Evolutionary conservation across 92 coral and sea anemone species (phyloP), one percentile per base, ranked within the genome.

Genomic region (Zoanthus sansibaricus): DNA sequence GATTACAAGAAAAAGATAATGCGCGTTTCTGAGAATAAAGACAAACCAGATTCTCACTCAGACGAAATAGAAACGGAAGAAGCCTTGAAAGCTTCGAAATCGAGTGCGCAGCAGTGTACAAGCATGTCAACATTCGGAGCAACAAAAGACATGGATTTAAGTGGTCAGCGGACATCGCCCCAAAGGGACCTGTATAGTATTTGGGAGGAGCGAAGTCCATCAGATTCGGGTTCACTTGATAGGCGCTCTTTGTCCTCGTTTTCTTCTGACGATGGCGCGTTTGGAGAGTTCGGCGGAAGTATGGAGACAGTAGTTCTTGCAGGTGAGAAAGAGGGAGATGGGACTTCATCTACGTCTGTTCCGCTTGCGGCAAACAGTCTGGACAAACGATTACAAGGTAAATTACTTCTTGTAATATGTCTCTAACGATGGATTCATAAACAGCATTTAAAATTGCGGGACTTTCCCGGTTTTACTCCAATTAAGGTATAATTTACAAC

Each of bases 271-370:
- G 85, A 80, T 15, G 75, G 47, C 61, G 20, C 59, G 45, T 80
- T 80, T 21, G 45, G 85, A 8, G 85, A 80, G 56, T 80, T 80
- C 9, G 85, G 85, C 16, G 85, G 85, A 13, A 80, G 85, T 49
- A 72, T 46, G 61, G 85, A 80, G 62, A 80, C 85, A n/a, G 85
- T 80, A 0, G 85, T 80, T 62, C 21, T 76, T 18, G 82, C 64
- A 12, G 82, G 13, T 6, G 67, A 76, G 5, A 62, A 62, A 9
- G 82, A 68, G 44, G 71, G 44, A 6, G 85, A 66, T 11, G 37
- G 55, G 55, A 25, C 6, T 11, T 61, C 49, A 2, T 33, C 42
- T 33, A 20, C 17, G 20, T 15, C 31, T 15, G 25, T 54, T 25
- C 56, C 55, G 47, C 32, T 69, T 18, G 37, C 37, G 21, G 20